Evolutionary conservation across 2,888 invertebrate genomes (phyloP).

Genomic region (Lepidonotus clava): DNA sequence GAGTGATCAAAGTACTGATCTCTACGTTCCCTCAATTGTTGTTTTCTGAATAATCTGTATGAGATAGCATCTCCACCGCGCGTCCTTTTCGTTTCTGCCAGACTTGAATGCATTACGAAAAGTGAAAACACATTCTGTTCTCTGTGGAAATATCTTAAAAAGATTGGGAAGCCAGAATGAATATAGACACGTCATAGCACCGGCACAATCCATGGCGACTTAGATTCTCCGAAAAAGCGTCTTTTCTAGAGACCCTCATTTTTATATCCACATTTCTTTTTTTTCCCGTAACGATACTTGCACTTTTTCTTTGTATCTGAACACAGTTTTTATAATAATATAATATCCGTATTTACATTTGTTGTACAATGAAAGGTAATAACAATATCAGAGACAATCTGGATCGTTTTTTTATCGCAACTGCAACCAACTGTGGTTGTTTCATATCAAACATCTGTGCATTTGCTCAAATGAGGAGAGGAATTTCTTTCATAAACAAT

Average conservation of each 20-base stretch:
- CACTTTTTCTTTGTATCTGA: too few relatives aligned
- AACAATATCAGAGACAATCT: too few relatives aligned
- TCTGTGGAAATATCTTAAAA: background rate
- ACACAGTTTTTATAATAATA: too few relatives aligned
- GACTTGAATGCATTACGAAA: constrained; percentile 15
- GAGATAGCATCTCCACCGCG: background rate
- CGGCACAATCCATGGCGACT: constrained; percentile 38
- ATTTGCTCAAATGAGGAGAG: too few relatives aligned
- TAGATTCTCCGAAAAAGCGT: constrained; percentile 34
- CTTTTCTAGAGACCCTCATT: too few relatives aligned
- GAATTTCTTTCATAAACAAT: too few relatives aligned
- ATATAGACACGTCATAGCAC: constrained; percentile 39
- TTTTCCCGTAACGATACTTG: too few relatives aligned
- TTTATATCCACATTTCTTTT: too few relatives aligned
- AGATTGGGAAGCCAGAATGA: constrained; percentile 29
- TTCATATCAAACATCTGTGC: too few relatives aligned
- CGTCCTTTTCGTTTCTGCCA: background rate
- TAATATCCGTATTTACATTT: background rate
- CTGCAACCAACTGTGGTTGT: too few relatives aligned
- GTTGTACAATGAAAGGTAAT: background rate
- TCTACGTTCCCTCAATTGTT: background rate
- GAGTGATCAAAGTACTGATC: background rate
- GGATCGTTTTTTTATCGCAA: too few relatives aligned
- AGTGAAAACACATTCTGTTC: background rate
- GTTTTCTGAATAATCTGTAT: background rate